Evolutionary conservation across 2,113 vertebrate genomes (phyloP), one percentile per base, ranked within the genome.

Genomic region (Trachemys scripta): DNA sequence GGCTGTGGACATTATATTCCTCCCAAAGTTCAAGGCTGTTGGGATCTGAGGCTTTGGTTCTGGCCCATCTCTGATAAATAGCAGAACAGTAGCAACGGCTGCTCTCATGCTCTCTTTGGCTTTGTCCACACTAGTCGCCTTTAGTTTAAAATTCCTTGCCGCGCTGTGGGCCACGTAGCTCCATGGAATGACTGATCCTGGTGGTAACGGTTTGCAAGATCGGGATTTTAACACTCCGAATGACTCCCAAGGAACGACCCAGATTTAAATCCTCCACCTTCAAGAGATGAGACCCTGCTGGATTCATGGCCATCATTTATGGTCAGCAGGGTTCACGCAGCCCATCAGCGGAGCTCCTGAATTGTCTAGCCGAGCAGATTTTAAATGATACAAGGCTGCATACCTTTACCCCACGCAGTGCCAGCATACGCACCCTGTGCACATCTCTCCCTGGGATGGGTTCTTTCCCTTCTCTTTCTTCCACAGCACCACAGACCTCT

Each of bases 91-190:
- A 65, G 5, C 47, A 6, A 5, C 13, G 1, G 2, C 45, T 72
- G 35, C 29, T 7, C 8, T 91, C 12, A 0, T 1, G 3, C 2
- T n/a, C 24, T 4, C 25, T 45, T 9, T 54, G 42, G 8, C 2
- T 91, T 91, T 85, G 69, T 69, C 53, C 24, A 51, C 53, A 1
- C 4, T 54, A 54, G 76, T 9, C 17, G 54, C 24, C 35, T 47
- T 54, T 45, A 62, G 27, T 9, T 45, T 38, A 50, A 76, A 38
- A 25, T 45, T 76, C 72, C 38, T 38, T 25, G 20, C 22, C 3
- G 24, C 2, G 24, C 42, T 12, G 45, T 24, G 20, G 27, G 8
- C 75, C 22, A 27, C 3, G 42, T 78, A 47, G 22, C 29, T 47
- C 42, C 75, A 25, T 27, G 42, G 75, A 47, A 16, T 25, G 27